Evolutionary conservation across 37 sponge, comb jelly and placozoan genomes (phyloP).

Genomic region (Chondrilla cf. caribensis): DNA sequence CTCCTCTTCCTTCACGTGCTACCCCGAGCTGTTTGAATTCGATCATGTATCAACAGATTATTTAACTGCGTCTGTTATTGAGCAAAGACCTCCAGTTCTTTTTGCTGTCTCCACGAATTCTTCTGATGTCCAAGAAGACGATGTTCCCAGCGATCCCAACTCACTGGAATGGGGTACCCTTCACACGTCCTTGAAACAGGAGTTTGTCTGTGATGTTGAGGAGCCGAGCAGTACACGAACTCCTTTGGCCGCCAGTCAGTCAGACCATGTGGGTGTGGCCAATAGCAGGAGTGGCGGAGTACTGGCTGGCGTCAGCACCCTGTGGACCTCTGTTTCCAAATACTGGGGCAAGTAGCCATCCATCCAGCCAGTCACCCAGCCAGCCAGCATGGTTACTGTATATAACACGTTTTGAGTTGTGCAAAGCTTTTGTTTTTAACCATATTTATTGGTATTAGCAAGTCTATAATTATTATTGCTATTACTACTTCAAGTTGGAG

Average conservation of each 20-base stretch:
- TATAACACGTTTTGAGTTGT: too few relatives aligned
- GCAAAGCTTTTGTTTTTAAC: too few relatives aligned
- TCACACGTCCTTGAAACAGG: neutral
- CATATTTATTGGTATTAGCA: too few relatives aligned
- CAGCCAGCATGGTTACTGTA: too few relatives aligned
- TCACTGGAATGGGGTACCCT: slow-evolving; percentile 5
- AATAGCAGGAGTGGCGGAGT: neutral
- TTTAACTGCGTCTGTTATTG: neutral
- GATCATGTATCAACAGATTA: neutral
- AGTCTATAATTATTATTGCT: too few relatives aligned
- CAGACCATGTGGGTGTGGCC: neutral
- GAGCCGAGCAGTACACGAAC: neutral
- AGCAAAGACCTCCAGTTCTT: slow-evolving; percentile 31
- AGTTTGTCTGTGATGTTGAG: neutral
- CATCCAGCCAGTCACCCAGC: too few relatives aligned
- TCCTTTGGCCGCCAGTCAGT: neutral
- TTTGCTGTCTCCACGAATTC: neutral
- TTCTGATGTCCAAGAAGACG: neutral
- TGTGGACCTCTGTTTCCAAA: slow-evolving; percentile 7
- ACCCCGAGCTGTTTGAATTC: slow-evolving; percentile 38
- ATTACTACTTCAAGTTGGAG: too few relatives aligned
- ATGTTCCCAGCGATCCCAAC: neutral
- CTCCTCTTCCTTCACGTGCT: slow-evolving; percentile 34
- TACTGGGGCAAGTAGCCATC: neutral
- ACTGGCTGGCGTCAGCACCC: neutral